Conservation (phyloP, 2,797 vertebrate genomes). For the Anabas testudineus region DNA sequence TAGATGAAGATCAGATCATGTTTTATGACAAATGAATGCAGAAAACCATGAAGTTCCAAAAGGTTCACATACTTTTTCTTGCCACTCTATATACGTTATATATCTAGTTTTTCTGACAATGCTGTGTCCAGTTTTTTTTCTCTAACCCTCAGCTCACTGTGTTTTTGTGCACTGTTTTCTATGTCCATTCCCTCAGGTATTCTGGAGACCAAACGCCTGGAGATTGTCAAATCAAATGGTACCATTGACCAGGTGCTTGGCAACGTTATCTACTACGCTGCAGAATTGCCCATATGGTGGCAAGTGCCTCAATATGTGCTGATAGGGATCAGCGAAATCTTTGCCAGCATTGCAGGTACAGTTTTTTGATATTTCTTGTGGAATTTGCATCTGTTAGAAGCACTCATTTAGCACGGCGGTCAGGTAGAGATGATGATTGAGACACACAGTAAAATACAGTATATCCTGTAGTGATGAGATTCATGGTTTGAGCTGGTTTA, state of each 20-base stretch:
- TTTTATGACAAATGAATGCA: too few relatives aligned
- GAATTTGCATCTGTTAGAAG: slow-evolving; percentile 10
- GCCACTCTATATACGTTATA: too few relatives aligned
- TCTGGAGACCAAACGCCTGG: slow-evolving; percentile 94
- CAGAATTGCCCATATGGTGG: slow-evolving; percentile 96
- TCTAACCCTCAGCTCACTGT: background rate
- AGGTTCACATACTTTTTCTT: too few relatives aligned
- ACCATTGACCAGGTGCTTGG: slow-evolving; percentile 92
- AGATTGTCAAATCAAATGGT: slow-evolving; percentile 84
- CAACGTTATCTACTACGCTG: slow-evolving; percentile 89
- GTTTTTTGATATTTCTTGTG: slow-evolving; percentile 44
- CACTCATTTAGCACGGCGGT: slow-evolving; percentile 23
- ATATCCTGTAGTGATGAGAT: slow-evolving; percentile 13
- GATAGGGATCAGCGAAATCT: slow-evolving; percentile 97
- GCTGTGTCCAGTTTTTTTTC: background rate
- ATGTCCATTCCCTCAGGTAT: slow-evolving; percentile 85
- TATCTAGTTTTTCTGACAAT: background rate
- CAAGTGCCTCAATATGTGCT: slow-evolving; percentile 98
- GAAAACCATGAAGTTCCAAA: too few relatives aligned
- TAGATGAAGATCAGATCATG: too few relatives aligned
- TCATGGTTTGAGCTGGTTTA: slow-evolving; percentile 7
- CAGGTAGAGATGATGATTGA: slow-evolving; percentile 34
- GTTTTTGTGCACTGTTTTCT: slow-evolving; percentile 31
- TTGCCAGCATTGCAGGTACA: slow-evolving; percentile 97
- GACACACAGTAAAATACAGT: slow-evolving; percentile 7